These are phyloP conservation scores for Augiades crinisus DNA, from an alignment of 2,888 invertebrate genomes.

Conservation along the genomic window DNA sequence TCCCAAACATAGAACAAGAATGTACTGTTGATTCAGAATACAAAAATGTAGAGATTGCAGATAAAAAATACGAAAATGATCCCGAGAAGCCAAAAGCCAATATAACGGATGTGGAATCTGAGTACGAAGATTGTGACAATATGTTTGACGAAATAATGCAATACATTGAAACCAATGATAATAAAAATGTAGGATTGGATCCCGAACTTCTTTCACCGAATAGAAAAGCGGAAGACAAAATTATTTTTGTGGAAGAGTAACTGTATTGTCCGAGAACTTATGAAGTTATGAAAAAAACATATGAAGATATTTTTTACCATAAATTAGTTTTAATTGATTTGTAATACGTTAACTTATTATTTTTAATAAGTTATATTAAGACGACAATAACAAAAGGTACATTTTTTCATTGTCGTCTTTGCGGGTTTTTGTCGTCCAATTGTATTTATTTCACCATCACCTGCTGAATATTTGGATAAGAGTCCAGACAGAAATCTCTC, in stretches of 20 bases:
- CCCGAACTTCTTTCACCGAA: slow-evolving; percentile 56
- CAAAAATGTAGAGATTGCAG: slow-evolving; percentile 9
- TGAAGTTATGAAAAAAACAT: too few relatives aligned
- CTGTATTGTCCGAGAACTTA: too few relatives aligned
- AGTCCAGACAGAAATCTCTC: too few relatives aligned
- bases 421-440: too few relatives aligned
- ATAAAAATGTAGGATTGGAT: slow-evolving; percentile 40
- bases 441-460: too few relatives aligned
- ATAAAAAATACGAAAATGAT: slow-evolving; percentile 15
- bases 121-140: slow-evolving; percentile 45
- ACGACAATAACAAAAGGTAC: too few relatives aligned
- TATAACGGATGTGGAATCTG: slow-evolving; percentile 31
- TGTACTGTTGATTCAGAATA: slow-evolving; percentile 9
- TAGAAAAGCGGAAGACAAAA: slow-evolving; percentile 53
- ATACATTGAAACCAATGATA: slow-evolving; percentile 54
- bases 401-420: too few relatives aligned
- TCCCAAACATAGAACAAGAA: background rate
- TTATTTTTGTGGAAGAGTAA: slow-evolving; percentile 56
- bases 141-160: slow-evolving; percentile 72
- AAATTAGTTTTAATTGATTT: too few relatives aligned
- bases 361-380: too few relatives aligned
- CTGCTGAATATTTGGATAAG: too few relatives aligned
- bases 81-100: slow-evolving; percentile 15
- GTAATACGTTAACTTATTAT: too few relatives aligned
- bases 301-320: too few relatives aligned